phyloP scores from a whole-genome alignment of 2,113 vertebrate genomes.

The Coptodon bakossiorum region DNA sequence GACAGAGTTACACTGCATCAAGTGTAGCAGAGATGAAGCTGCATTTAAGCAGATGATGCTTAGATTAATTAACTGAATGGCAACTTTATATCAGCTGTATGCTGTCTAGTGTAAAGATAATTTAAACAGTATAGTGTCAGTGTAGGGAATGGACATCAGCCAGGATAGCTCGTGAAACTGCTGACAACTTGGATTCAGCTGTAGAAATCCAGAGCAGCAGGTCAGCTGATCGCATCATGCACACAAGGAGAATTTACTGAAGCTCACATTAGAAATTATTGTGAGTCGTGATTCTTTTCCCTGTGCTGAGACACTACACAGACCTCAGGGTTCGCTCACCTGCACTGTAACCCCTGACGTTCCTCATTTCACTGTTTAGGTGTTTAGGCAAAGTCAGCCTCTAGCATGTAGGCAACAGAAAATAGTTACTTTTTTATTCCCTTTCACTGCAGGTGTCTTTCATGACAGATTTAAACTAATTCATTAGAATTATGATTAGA shows the following conservation, averaged over 20 bases:
- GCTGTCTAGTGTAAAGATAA: neutral
- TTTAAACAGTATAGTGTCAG: neutral
- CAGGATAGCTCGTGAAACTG: neutral
- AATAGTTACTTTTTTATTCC: neutral
- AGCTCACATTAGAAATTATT: neutral
- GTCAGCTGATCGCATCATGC: neutral
- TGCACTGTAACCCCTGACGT: neutral
- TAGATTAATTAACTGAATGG: neutral
- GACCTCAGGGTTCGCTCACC: neutral
- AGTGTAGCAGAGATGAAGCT: neutral
- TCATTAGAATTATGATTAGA: neutral
- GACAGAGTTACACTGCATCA: neutral
- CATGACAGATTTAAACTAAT: accelerated
- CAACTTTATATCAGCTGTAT: neutral
- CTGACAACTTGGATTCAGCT: neutral
- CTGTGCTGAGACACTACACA: accelerated
- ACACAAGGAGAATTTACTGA: neutral
- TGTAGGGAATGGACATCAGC: neutral
- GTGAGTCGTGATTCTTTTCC: neutral
- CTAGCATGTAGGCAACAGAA: neutral
- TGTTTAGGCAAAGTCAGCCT: neutral
- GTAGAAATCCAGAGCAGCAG: neutral
- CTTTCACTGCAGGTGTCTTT: neutral
- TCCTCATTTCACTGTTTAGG: neutral
- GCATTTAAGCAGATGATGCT: neutral